These are phyloP conservation scores for Bactericera cockerelli DNA, from an alignment of 1,140 invertebrate genomes.

Conservation along the genomic window DNA sequence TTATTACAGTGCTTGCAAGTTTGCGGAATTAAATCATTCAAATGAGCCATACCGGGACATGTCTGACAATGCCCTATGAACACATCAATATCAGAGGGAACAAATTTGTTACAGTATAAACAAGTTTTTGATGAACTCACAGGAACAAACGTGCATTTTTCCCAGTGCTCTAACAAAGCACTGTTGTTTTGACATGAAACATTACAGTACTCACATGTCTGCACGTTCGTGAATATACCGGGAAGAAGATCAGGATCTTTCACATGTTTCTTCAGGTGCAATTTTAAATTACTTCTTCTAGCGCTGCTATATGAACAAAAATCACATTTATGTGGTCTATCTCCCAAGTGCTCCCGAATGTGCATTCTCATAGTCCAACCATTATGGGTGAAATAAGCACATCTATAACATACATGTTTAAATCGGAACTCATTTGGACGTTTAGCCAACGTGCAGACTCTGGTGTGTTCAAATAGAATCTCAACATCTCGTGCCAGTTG, in stretches of 20 bases:
- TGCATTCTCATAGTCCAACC: neutral
- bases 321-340: conserved; percentile 28
- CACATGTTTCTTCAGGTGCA: conserved; percentile 13
- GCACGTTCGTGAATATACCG: too few species aligned
- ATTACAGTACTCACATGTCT: too few species aligned
- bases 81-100: too few species aligned
- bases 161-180: too few species aligned
- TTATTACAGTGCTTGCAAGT: neutral
- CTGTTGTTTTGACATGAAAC: too few species aligned
- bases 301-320: conserved; percentile 31
- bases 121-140: too few species aligned
- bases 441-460: neutral
- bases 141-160: too few species aligned
- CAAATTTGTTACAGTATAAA: too few species aligned
- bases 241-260: too few species aligned
- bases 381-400: neutral
- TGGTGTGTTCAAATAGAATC: neutral
- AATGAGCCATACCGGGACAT: too few species aligned
- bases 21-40: neutral
- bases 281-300: conserved; percentile 12
- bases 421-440: neutral
- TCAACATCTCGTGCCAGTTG: neutral
- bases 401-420: neutral
- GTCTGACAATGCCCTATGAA: too few species aligned
- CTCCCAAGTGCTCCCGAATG: conserved; percentile 16